Evolutionary conservation across 2,797 vertebrate genomes (phyloP).

Genomic region (Trachops cirrhosus): DNA sequence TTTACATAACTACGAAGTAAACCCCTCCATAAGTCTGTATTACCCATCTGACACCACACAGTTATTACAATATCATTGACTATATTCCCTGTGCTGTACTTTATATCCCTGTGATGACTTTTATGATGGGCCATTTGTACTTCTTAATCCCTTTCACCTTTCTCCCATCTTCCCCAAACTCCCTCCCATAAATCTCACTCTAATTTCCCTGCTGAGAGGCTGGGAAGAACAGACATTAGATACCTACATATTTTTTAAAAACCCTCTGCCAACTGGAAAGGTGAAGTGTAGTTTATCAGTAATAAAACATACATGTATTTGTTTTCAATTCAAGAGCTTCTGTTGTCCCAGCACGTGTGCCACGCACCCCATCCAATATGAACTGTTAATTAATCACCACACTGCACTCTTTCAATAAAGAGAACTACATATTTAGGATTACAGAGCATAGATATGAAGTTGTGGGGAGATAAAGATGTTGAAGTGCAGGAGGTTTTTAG

Average conservation of each 20-base stretch:
- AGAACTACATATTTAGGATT: background rate
- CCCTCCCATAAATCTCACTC: background rate
- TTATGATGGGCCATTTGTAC: background rate
- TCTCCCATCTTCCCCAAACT: background rate
- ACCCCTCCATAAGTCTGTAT: background rate
- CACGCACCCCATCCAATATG: background rate
- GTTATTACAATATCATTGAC: background rate
- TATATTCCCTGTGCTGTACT: background rate
- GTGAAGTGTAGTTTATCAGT: background rate
- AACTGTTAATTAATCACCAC: conserved; percentile 11
- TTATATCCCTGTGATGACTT: background rate
- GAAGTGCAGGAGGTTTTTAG: background rate
- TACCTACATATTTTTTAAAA: background rate
- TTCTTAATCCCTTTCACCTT: background rate
- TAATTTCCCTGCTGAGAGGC: conserved; percentile 7
- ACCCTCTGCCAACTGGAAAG: background rate
- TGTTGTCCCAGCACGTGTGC: background rate
- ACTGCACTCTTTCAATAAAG: background rate
- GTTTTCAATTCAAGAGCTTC: conserved; percentile 1
- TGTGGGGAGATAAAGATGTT: background rate
- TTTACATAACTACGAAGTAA: background rate
- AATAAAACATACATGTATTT: background rate
- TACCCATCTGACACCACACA: background rate
- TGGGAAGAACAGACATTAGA: background rate
- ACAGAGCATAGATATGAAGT: background rate